These are phyloP conservation scores for Hermaeophaga mercurialis DNA, from an alignment of 2,888 invertebrate genomes.

Conservation along the genomic window DNA sequence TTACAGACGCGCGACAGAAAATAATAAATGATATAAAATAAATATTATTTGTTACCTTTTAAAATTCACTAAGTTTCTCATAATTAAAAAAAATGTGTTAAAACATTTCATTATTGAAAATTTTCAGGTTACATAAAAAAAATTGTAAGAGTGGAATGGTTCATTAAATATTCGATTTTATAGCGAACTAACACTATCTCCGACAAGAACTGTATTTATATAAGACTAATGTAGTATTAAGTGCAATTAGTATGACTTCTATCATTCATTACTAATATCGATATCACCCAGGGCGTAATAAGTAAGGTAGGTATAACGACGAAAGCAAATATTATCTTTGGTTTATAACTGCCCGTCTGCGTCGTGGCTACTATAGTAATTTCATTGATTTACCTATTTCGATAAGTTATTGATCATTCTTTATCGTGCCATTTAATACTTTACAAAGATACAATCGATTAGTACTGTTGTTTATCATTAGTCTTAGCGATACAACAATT, in stretches of 20 bases:
- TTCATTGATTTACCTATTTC: constrained; percentile 34
- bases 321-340: constrained; percentile 24
- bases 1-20: too few relatives aligned
- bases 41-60: too few relatives aligned
- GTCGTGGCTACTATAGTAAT: constrained; percentile 28
- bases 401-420: constrained; percentile 31
- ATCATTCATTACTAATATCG: constrained; percentile 28
- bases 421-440: constrained; percentile 24
- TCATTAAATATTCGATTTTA: constrained; percentile 1
- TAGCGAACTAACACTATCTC: not conserved
- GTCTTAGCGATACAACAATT: not conserved
- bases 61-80: too few relatives aligned
- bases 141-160: too few relatives aligned
- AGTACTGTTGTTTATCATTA: constrained; percentile 25
- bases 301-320: constrained; percentile 23
- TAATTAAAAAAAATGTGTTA: too few relatives aligned
- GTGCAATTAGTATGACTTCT: constrained; percentile 27
- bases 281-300: constrained; percentile 23
- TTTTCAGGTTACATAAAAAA: too few relatives aligned
- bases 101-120: too few relatives aligned
- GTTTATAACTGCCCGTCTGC: constrained; percentile 28
- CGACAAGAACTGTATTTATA: constrained; percentile 16
- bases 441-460: constrained; percentile 29
- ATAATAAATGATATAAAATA: too few relatives aligned
- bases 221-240: constrained; percentile 19